phyloP scores from a whole-genome alignment of 2,113 vertebrate species.

The Lycocorax pyrrhopterus region DNA sequence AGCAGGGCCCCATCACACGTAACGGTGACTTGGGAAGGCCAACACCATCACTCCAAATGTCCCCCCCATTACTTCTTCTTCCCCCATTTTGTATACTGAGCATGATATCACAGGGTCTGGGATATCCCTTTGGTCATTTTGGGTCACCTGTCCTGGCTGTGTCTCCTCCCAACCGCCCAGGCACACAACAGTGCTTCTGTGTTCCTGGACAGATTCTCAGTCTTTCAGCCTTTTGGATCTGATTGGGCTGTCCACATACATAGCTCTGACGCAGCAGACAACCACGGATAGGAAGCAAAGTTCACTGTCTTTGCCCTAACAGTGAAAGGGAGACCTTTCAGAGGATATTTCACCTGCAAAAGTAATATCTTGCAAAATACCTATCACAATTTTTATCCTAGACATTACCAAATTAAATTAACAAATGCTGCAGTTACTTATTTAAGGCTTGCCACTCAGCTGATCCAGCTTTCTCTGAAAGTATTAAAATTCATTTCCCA shows the following conservation, averaged over 20 bases:
- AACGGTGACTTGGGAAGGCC: accelerated
- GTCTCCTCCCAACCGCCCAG: neutral
- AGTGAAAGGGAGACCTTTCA: neutral
- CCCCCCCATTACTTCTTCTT: accelerated
- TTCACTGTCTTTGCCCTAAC: neutral
- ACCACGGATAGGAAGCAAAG: neutral
- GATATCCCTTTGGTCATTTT: neutral
- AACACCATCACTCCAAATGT: neutral
- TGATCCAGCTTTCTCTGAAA: neutral
- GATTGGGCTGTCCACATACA: neutral
- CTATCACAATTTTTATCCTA: neutral
- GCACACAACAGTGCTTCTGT: neutral
- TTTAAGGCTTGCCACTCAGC: neutral
- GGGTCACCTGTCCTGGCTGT: neutral
- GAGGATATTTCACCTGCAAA: neutral
- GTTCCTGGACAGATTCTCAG: neutral
- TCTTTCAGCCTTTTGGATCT: neutral
- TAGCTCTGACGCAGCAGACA: neutral
- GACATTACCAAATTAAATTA: neutral
- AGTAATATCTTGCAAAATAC: neutral
- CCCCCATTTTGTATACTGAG: neutral
- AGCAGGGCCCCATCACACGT: neutral
- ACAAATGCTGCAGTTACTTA: neutral
- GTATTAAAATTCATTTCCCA: neutral
- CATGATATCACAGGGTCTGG: accelerated